Conservation (phyloP, 2,113 vertebrate species). For the Lota lota region DNA sequence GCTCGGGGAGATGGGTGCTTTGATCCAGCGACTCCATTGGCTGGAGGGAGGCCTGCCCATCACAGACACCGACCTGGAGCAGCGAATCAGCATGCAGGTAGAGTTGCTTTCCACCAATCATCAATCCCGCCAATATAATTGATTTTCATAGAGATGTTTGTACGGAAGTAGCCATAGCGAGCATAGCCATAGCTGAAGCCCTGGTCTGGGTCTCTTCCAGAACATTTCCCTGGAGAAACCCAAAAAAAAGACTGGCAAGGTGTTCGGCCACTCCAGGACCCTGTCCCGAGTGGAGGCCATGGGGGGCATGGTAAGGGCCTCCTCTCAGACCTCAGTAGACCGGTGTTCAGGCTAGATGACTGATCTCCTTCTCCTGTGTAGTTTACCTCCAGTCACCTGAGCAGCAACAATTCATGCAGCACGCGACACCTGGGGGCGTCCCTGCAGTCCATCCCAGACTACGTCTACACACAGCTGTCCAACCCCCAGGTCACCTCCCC, state of each 20-base stretch:
- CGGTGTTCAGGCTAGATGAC: background rate
- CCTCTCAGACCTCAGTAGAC: background rate
- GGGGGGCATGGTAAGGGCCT: constrained; percentile 73
- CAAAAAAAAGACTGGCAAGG: constrained; percentile 79
- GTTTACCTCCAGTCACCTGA: constrained; percentile 52
- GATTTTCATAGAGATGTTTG: no score
- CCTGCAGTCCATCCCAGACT: constrained; percentile 85
- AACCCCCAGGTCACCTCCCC: constrained; percentile 76
- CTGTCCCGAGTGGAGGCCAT: constrained; percentile 84
- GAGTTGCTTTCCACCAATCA: no score
- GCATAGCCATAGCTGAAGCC: no score
- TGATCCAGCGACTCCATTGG: constrained; percentile 83
- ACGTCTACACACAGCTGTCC: constrained; percentile 81
- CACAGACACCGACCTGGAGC: constrained; percentile 70
- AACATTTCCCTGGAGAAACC: constrained; percentile 79
- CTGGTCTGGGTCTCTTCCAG: constrained; percentile 35
- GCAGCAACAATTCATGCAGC: background rate
- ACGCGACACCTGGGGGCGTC: constrained; percentile 70
- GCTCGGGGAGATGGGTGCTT: constrained; percentile 79
- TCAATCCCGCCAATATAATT: no score
- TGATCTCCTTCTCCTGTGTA: constrained; percentile 10
- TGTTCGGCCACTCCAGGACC: constrained; percentile 82
- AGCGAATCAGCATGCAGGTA: constrained; percentile 75
- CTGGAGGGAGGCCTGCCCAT: constrained; percentile 82
- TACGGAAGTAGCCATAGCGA: no score